phyloP scores from a whole-genome alignment of 2,797 vertebrate species.

The Allobates femoralis region DNA sequence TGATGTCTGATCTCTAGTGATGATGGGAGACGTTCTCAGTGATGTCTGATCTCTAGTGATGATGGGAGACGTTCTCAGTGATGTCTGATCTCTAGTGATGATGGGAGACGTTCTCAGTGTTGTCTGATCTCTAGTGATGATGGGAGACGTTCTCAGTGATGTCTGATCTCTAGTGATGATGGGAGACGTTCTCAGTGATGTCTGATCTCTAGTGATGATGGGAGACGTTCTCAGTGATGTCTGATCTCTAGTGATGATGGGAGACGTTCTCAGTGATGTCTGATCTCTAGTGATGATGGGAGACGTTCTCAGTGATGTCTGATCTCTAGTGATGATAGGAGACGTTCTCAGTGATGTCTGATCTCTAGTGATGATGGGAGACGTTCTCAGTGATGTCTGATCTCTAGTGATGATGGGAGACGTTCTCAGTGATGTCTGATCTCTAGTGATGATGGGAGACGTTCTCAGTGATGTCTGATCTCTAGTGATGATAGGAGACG shows the following conservation, averaged over 20 bases:
- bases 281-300: conserved; percentile 1
- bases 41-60: neutral
- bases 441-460: neutral
- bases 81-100: conserved; percentile 10
- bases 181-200: neutral
- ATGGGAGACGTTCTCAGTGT: neutral
- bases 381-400: neutral
- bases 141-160: neutral
- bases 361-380: neutral
- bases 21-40: neutral
- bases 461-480: neutral
- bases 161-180: neutral
- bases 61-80: neutral
- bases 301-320: neutral
- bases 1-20: conserved; percentile 13
- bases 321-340: neutral
- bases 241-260: neutral
- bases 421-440: neutral
- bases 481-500: neutral
- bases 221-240: neutral
- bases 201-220: neutral
- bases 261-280: neutral
- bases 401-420: neutral
- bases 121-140: neutral
- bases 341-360: neutral